Conservation (phyloP, 2,113 vertebrate genomes). For the Myrmophylax atrothorax region DNA sequence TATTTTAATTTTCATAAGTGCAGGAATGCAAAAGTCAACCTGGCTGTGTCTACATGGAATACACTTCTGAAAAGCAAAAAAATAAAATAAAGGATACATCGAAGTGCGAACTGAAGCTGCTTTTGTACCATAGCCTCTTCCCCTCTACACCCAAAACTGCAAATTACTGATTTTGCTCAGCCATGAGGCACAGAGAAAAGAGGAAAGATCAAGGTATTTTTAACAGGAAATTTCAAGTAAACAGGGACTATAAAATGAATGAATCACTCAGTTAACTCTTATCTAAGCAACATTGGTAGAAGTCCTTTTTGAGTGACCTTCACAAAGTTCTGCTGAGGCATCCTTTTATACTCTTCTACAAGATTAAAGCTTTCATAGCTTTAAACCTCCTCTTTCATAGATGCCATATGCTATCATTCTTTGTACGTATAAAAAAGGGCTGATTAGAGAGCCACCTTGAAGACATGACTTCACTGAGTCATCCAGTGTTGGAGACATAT, state of each 20-base stretch:
- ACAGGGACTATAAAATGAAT: not conserved
- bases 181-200: not conserved
- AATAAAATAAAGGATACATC: not conserved
- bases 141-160: not conserved
- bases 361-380: constrained; percentile 8
- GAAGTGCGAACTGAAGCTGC: not conserved
- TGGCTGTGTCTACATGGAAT: not conserved
- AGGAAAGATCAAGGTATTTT: not conserved
- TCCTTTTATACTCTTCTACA: not conserved
- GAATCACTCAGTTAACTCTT: not conserved
- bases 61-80: not conserved
- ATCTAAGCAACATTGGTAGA: not conserved
- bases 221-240: not conserved
- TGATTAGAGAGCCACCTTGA: constrained; percentile 27
- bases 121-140: not conserved
- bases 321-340: not conserved
- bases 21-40: not conserved
- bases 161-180: not conserved
- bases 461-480: not conserved
- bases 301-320: constrained; percentile 2
- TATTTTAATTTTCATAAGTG: not conserved
- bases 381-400: constrained; percentile 28
- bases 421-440: not conserved
- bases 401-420: constrained; percentile 2
- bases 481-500: not conserved